Percentiles rank a stretch among this genome's conserved stretches.
These are phyloP conservation scores for Malurus leucopterus DNA, from an alignment of 2,797 vertebrate species.

Conservation along the genomic window DNA sequence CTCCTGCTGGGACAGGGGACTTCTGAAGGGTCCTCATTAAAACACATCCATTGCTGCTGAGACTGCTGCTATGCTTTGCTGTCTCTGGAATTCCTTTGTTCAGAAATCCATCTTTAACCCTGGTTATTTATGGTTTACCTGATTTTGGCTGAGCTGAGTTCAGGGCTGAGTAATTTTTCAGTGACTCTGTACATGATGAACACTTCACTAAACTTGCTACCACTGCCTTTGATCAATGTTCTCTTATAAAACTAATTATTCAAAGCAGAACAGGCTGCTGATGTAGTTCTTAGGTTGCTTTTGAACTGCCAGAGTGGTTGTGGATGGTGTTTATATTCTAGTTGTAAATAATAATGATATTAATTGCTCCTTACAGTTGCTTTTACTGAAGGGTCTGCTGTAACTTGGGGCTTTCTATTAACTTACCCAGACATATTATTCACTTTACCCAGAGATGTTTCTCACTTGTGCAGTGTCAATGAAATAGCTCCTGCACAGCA, in stretches of 20 bases:
- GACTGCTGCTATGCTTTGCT: neutral
- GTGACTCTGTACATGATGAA: constrained; percentile 16
- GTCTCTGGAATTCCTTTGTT: constrained; percentile 44
- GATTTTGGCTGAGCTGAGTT: constrained; percentile 9
- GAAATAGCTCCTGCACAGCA: neutral
- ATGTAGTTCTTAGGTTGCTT: neutral
- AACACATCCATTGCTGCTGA: neutral
- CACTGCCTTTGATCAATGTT: constrained; percentile 54
- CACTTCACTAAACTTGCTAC: constrained; percentile 32
- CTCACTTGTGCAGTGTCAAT: neutral
- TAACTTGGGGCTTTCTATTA: neutral
- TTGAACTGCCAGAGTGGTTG: constrained; percentile 10
- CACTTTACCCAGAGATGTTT: neutral
- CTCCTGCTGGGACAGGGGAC: neutral
- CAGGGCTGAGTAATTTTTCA: constrained; percentile 35
- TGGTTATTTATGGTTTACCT: constrained; percentile 46
- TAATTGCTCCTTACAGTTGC: neutral
- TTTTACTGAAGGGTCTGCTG: neutral
- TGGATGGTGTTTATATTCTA: neutral
- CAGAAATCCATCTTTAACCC: constrained; percentile 15
- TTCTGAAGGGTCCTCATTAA: neutral
- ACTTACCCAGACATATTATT: neutral
- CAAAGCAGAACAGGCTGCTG: constrained; percentile 4
- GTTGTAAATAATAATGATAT: neutral
- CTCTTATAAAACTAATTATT: constrained; percentile 39